Percentiles rank a stretch among this genome's conserved stretches.
These are phyloP conservation scores for Calcarius lapponicus DNA, from an alignment of 2,797 vertebrate species.

Conservation along the genomic window DNA sequence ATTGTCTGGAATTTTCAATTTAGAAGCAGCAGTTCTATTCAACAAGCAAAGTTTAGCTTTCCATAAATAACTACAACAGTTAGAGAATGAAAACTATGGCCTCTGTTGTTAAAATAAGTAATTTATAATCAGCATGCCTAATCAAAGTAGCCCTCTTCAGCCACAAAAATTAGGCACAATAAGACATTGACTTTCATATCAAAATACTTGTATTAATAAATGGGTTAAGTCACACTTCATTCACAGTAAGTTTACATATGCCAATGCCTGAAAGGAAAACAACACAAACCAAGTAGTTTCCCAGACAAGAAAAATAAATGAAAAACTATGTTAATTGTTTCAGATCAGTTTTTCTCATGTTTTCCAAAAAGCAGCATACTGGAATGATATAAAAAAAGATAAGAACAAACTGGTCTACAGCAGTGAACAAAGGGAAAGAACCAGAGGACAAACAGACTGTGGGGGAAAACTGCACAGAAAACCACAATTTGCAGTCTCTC, in stretches of 20 bases:
- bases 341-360: neutral
- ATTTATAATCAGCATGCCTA: neutral
- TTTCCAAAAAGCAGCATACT: neutral
- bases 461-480: rapidly evolving
- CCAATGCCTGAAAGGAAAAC: neutral
- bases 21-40: neutral
- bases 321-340: neutral
- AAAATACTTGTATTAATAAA: neutral
- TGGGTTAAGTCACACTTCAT: neutral
- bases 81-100: neutral
- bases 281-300: neutral
- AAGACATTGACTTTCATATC: neutral
- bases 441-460: neutral
- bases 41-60: neutral
- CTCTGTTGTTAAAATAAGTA: neutral
- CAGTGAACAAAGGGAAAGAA: neutral
- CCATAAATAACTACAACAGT: neutral
- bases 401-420: neutral
- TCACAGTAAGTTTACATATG: neutral
- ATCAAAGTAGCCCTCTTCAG: neutral
- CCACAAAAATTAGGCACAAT: neutral
- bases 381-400: neutral
- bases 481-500: neutral
- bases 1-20: neutral
- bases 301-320: neutral